These are phyloP conservation scores for Sebastes diaconus DNA, from an alignment of 2,797 vertebrate genomes.

Conservation along the genomic window DNA sequence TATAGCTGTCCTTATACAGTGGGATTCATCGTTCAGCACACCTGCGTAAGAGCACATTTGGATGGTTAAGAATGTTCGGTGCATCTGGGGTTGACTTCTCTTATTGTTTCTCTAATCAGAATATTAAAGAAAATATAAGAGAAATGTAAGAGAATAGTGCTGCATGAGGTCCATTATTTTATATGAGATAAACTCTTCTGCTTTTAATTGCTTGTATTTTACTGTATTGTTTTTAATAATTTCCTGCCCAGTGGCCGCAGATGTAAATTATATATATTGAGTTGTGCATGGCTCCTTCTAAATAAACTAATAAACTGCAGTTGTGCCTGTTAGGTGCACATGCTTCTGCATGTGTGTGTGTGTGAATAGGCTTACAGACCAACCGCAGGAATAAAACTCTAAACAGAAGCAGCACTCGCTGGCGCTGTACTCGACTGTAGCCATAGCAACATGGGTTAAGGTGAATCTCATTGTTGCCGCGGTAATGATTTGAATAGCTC, in stretches of 20 bases:
- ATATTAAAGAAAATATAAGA: background rate
- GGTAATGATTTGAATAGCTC: slow-evolving; percentile 50
- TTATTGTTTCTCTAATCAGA: background rate
- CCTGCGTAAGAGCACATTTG: background rate
- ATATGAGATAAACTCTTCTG: background rate
- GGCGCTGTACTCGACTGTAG: slow-evolving; percentile 22
- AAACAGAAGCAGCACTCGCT: background rate
- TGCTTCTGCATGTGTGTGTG: background rate
- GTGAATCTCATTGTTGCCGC: slow-evolving; percentile 40
- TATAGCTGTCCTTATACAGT: background rate
- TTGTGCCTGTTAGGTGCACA: background rate
- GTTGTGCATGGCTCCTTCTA: background rate
- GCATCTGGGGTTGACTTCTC: background rate
- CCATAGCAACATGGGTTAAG: slow-evolving; percentile 68
- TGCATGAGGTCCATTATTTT: background rate
- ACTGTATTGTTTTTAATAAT: background rate
- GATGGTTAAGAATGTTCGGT: background rate
- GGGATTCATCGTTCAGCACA: background rate
- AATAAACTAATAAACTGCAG: background rate
- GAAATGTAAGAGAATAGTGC: background rate
- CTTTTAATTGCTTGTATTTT: background rate
- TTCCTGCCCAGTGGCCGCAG: background rate
- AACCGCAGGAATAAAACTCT: background rate
- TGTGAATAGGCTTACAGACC: background rate
- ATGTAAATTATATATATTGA: background rate